These are phyloP conservation scores for Euzophera pinguis DNA, from an alignment of 2,888 invertebrate species.

Conservation along the genomic window DNA sequence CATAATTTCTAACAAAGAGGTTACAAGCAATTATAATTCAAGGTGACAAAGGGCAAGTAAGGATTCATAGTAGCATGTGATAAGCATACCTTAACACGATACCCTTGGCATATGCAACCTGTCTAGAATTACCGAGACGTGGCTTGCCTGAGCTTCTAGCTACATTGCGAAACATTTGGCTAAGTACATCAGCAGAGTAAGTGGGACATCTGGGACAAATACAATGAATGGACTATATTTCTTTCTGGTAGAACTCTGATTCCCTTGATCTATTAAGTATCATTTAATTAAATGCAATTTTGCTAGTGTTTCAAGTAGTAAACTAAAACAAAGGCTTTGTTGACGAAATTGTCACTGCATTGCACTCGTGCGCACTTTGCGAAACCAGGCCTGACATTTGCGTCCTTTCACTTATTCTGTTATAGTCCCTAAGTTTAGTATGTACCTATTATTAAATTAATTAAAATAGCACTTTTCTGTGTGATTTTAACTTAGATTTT, in stretches of 20 bases:
- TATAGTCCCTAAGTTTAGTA: conserved; percentile 1
- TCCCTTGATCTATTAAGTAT: too few relatives aligned
- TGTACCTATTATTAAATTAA: background rate
- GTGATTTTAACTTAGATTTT: too few relatives aligned
- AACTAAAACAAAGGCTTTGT: conserved; percentile 52
- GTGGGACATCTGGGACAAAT: background rate
- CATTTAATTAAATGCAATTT: conserved; percentile 4
- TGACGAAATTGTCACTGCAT: conserved; percentile 53
- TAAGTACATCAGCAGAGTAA: background rate
- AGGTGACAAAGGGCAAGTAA: background rate
- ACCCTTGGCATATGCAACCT: conserved; percentile 7
- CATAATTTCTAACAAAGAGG: background rate
- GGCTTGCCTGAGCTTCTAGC: background rate
- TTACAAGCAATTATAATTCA: background rate
- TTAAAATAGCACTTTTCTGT: background rate
- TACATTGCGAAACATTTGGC: background rate
- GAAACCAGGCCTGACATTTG: conserved; percentile 59
- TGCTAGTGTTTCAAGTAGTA: conserved; percentile 27
- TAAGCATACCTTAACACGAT: conserved; percentile 6
- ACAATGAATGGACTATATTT: too few relatives aligned
- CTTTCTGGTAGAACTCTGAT: too few relatives aligned
- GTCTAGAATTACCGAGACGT: conserved; percentile 9
- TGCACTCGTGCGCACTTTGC: conserved; percentile 61
- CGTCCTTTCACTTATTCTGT: conserved; percentile 58
- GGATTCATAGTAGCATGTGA: conserved; percentile 5